phyloP scores from a whole-genome alignment of 2,113 vertebrate species.

The Amphiprion percula region DNA sequence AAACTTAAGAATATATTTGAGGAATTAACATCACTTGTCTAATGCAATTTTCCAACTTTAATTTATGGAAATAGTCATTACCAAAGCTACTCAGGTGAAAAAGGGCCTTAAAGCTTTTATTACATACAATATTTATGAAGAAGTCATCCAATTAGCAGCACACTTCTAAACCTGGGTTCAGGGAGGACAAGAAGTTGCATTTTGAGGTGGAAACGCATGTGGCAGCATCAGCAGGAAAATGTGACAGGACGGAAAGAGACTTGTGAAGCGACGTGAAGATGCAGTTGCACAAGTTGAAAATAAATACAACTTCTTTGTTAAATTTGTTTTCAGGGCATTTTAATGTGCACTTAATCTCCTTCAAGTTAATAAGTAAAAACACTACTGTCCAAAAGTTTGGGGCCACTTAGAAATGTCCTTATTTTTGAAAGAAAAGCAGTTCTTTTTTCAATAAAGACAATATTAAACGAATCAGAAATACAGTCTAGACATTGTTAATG shows the following conservation, averaged over 20 bases:
- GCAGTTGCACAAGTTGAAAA: background rate
- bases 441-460: too few species aligned
- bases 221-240: background rate
- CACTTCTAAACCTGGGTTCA: slow-evolving; percentile 20
- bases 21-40: slow-evolving; percentile 35
- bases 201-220: background rate
- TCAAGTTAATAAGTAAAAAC: too few species aligned
- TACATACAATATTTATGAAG: slow-evolving; percentile 62
- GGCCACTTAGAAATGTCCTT: too few species aligned
- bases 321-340: background rate
- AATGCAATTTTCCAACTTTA: slow-evolving; percentile 55
- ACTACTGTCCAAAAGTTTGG: too few species aligned
- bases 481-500: too few species aligned
- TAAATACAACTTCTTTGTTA: background rate
- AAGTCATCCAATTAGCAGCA: slow-evolving; percentile 54
- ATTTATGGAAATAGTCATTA: slow-evolving; percentile 71
- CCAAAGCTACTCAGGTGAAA: slow-evolving; percentile 67
- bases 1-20: slow-evolving; percentile 32
- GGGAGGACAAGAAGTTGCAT: background rate
- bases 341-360: background rate
- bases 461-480: too few species aligned
- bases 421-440: too few species aligned
- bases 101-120: slow-evolving; percentile 59
- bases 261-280: background rate
- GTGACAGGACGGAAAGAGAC: background rate